Percentiles rank a stretch among this genome's conserved stretches.
phyloP scores from a whole-genome alignment of 1,140 invertebrate genomes.

The Diuraphis noxia region DNA sequence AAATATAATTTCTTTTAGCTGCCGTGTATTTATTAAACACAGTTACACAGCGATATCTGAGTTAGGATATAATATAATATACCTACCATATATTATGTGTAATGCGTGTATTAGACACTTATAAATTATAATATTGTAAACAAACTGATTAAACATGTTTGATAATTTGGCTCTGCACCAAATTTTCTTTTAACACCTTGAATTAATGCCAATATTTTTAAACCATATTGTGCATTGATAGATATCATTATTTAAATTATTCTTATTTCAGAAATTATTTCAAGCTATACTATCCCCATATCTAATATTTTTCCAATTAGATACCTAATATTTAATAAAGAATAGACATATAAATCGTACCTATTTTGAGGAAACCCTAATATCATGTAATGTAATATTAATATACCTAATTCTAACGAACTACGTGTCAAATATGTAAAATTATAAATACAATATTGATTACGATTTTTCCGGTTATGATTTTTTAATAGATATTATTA shows the following conservation, averaged over 20 bases:
- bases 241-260: not conserved
- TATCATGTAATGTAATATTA: too few species aligned
- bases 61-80: not conserved
- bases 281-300: too few species aligned
- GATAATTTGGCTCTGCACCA: not conserved
- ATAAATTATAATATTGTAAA: not conserved
- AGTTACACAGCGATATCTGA: not conserved
- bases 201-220: not conserved
- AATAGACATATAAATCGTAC: too few species aligned
- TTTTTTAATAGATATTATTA: too few species aligned
- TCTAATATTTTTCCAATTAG: not conserved
- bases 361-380: too few species aligned
- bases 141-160: not conserved
- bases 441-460: too few species aligned
- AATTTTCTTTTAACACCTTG: conserved; percentile 8
- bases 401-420: too few species aligned
- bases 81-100: too few species aligned
- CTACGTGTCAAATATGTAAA: too few species aligned
- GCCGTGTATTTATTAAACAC: not conserved
- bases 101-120: not conserved
- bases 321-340: too few species aligned
- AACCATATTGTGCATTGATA: not conserved
- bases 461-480: too few species aligned
- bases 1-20: not conserved
- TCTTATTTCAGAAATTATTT: not conserved